Percentiles rank a stretch among this genome's conserved stretches.
Evolutionary conservation across 2,797 vertebrate genomes (phyloP).

Genomic region (Champsocephalus gunnari): DNA sequence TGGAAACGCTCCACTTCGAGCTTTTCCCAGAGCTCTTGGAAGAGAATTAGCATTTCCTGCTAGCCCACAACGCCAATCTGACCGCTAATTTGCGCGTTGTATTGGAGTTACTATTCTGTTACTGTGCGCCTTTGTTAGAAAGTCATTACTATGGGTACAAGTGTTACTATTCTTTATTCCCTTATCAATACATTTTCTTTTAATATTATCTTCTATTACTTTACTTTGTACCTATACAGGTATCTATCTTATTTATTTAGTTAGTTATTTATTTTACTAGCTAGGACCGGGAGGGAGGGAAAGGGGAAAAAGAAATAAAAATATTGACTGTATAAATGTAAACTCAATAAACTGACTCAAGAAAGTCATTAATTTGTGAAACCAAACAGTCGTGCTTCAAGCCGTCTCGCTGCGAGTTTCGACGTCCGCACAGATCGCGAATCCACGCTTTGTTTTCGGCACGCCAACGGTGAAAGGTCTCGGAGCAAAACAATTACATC

Average conservation of each 20-base stretch:
- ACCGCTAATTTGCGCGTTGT: constrained; percentile 49
- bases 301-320: too few relatives aligned
- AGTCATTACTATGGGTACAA: constrained; percentile 50
- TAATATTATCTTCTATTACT: too few relatives aligned
- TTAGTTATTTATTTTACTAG: too few relatives aligned
- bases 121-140: constrained; percentile 62
- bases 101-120: constrained; percentile 69
- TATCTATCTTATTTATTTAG: too few relatives aligned
- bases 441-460: constrained; percentile 62
- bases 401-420: constrained; percentile 53
- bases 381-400: constrained; percentile 67
- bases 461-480: constrained; percentile 56
- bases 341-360: too few relatives aligned
- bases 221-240: too few relatives aligned
- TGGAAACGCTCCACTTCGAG: constrained; percentile 63
- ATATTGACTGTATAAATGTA: too few relatives aligned
- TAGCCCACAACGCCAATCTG: constrained; percentile 65
- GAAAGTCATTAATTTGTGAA: constrained; percentile 67
- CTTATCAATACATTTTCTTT: too few relatives aligned
- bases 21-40: constrained; percentile 71
- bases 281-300: too few relatives aligned
- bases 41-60: constrained; percentile 61
- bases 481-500: constrained; percentile 79
- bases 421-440: constrained; percentile 39
- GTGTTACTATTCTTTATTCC: too few relatives aligned